A percentile compares a stretch with the other conserved stretches of the same genome.
These are phyloP conservation scores for Adelges cooleyi DNA, from an alignment of 1,140 invertebrate species.

Conservation along the genomic window DNA sequence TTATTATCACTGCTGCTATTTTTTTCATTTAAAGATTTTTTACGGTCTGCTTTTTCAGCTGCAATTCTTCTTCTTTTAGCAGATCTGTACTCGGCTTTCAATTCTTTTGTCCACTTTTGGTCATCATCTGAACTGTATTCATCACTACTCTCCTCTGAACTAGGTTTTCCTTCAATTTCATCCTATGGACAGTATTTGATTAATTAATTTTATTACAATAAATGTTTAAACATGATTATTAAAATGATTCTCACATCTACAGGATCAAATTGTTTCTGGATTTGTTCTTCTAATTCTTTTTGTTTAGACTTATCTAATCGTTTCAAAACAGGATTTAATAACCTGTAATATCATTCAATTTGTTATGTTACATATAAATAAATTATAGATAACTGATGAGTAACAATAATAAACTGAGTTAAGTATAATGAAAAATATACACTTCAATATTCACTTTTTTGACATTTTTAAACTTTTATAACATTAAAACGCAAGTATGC, in stretches of 20 bases:
- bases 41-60: constrained; percentile 38
- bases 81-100: constrained; percentile 55
- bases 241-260: constrained; percentile 39
- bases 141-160: constrained; percentile 40
- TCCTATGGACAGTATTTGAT: constrained; percentile 32
- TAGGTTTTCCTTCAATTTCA: constrained; percentile 38
- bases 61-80: constrained; percentile 39
- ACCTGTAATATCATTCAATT: constrained; percentile 40
- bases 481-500: too few species aligned
- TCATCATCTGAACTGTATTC: constrained; percentile 58
- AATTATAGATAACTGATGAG: too few species aligned
- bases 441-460: constrained; percentile 1
- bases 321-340: constrained; percentile 82
- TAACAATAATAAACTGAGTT: too few species aligned
- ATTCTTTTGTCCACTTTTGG: constrained; percentile 60
- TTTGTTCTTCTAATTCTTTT: constrained; percentile 45
- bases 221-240: neutral
- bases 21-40: constrained; percentile 37
- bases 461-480: neutral
- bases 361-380: neutral
- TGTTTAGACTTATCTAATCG: constrained; percentile 57
- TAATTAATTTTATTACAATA: neutral
- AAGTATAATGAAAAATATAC: too few species aligned
- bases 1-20: constrained; percentile 32
- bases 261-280: constrained; percentile 41